phyloP scores from a whole-genome alignment of 2,797 vertebrate genomes.

The Enteromius paludinosus region DNA sequence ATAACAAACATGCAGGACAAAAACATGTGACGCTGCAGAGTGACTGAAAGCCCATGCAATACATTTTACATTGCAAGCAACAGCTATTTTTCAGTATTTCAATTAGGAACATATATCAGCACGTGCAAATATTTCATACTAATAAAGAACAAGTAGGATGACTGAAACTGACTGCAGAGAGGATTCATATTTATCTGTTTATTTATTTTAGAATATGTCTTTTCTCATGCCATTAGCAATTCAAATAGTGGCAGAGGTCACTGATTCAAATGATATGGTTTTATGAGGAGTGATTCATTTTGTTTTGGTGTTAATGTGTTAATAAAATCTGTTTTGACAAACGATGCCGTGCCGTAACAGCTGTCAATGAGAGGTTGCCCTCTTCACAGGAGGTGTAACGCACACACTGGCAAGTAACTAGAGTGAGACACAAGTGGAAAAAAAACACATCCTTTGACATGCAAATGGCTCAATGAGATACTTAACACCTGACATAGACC shows the following conservation, averaged over 20 bases:
- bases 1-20: constrained; percentile 54
- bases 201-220: neutral
- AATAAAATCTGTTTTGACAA: constrained; percentile 79
- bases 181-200: too few relatives aligned
- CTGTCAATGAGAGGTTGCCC: constrained; percentile 71
- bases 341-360: constrained; percentile 71
- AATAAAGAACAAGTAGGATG: neutral
- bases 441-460: constrained; percentile 77
- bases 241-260: constrained; percentile 24
- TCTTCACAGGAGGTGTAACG: constrained; percentile 69
- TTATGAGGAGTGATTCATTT: constrained; percentile 72
- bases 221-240: neutral
- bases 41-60: constrained; percentile 32
- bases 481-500: constrained; percentile 85
- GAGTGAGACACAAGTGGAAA: constrained; percentile 51
- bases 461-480: constrained; percentile 84
- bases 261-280: constrained; percentile 72
- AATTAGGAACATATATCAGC: neutral
- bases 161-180: too few relatives aligned
- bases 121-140: neutral
- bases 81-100: neutral
- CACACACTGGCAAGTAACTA: constrained; percentile 71
- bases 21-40: constrained; percentile 52
- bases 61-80: neutral
- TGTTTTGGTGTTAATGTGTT: constrained; percentile 72